phyloP scores from a whole-genome alignment of 2,888 invertebrate species.

The Neria commutata region DNA sequence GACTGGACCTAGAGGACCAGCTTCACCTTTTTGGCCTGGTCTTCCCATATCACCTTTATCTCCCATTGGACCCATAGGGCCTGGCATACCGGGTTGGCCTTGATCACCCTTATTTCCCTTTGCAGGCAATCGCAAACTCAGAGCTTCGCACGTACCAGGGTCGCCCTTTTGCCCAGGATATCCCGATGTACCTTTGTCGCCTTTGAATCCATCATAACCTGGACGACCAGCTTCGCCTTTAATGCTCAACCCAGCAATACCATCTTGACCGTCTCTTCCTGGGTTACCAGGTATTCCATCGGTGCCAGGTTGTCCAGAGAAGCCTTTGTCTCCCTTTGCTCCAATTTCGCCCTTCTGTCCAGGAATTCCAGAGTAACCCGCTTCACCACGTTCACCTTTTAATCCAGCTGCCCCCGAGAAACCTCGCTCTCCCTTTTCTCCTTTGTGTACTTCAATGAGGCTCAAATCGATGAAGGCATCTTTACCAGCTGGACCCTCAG shows the following conservation, averaged over 20 bases:
- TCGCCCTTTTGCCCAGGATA: slow-evolving; percentile 68
- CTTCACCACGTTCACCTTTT: slow-evolving; percentile 71
- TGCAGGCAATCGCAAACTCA: slow-evolving; percentile 61
- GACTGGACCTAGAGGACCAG: slow-evolving; percentile 67
- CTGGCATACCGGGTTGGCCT: slow-evolving; percentile 67
- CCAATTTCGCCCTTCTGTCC: slow-evolving; percentile 76
- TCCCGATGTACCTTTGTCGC: slow-evolving; percentile 60
- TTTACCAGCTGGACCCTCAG: slow-evolving; percentile 70
- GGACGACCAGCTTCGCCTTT: slow-evolving; percentile 76
- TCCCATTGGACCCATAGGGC: slow-evolving; percentile 69
- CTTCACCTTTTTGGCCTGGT: slow-evolving; percentile 68
- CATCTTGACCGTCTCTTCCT: slow-evolving; percentile 71
- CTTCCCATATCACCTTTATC: slow-evolving; percentile 68
- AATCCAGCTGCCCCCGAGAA: slow-evolving; percentile 69
- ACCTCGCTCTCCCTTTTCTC: slow-evolving; percentile 74
- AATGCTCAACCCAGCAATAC: slow-evolving; percentile 72
- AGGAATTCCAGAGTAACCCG: slow-evolving; percentile 72
- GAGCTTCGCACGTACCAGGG: slow-evolving; percentile 67
- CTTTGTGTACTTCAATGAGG: slow-evolving; percentile 66
- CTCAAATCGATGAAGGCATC: slow-evolving; percentile 66
- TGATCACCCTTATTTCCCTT: slow-evolving; percentile 71
- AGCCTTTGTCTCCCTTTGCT: slow-evolving; percentile 71
- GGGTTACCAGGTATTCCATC: slow-evolving; percentile 74
- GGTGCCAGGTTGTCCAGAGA: slow-evolving; percentile 71
- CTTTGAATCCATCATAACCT: slow-evolving; percentile 67